phyloP scores from a whole-genome alignment of 2,113 vertebrate genomes.

The Prunella fulvescens region DNA sequence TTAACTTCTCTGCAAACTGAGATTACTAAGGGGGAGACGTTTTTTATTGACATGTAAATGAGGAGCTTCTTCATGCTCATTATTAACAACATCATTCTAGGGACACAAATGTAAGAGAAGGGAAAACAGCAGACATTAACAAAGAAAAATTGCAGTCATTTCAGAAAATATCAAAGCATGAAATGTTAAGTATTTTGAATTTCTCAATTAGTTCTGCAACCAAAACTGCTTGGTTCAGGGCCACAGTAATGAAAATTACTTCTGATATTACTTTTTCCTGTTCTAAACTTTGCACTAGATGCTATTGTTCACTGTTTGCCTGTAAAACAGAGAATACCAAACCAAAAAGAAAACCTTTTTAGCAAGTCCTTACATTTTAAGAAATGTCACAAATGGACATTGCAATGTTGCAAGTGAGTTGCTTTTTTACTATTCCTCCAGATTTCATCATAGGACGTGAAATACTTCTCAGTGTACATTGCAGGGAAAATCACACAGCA shows the following conservation, averaged over 20 bases:
- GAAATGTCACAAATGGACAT: background rate
- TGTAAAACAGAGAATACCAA: background rate
- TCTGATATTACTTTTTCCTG: background rate
- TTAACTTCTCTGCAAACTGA: background rate
- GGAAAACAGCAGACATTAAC: background rate
- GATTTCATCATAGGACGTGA: background rate
- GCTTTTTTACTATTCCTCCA: background rate
- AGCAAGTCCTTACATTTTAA: background rate
- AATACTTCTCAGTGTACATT: background rate
- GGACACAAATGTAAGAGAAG: background rate
- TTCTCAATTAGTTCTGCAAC: background rate
- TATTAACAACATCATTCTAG: background rate
- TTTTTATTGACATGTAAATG: background rate
- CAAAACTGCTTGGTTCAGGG: background rate
- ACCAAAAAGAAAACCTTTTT: background rate
- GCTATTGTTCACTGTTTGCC: background rate
- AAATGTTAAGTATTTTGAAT: background rate
- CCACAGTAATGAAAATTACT: background rate
- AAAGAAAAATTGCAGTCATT: background rate
- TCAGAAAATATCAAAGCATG: background rate
- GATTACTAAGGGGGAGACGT: background rate
- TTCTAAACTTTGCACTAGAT: background rate
- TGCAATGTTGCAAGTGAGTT: background rate
- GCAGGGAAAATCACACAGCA: background rate
- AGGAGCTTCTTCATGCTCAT: background rate